Evolutionary conservation across 37 sponge, comb jelly and placozoan genomes (phyloP), one percentile per base, ranked within the genome.

Genomic region (Hexactinellida sp.): DNA sequence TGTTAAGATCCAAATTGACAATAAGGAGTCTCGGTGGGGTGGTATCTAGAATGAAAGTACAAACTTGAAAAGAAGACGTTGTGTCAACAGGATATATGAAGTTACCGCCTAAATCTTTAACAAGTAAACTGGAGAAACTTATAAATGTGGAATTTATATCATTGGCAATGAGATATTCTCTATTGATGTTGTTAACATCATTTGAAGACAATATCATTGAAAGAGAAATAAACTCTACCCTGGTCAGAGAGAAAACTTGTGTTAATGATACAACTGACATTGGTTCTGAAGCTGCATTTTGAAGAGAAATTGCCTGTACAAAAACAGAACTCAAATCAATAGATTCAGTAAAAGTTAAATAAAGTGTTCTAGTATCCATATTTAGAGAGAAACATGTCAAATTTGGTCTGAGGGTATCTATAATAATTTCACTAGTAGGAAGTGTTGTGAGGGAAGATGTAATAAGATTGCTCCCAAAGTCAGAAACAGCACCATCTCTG

Each of bases 331-430:
- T 38, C 23, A 54, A 30, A 84, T 91, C 86, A 3, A 95, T 89
- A 37, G 94, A 86, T 88, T 95, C 93, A 86, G 83, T 82, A 86
- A 95, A 95, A 21, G 87, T 83, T 0, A 95, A 84, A 16, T 55
- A 63, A 19, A 93, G 36, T 35, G 82, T 82, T 9, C 89, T 87
- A 28, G 39, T 82, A 0, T 88, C 90, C 35, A 95, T 89, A 87
- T 95, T 89, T 10, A 95, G 82, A 24, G 85, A 54, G 54, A 95
- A 93, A 39, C 55, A 87, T 0, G 83, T 54, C 32, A 95, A 38
- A 19, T 71, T 37, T 55, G 96, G 96, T 76, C 91, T 86, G 35
- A 82, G 85, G 24, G 38, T 55, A 54, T 95, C 96, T 36, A 63
- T 83, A 0, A 88, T 30, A 1, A 93, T 86, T 30, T 32, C 32